A percentile compares a stretch with the other conserved stretches of the same genome.
Evolutionary conservation across 2,888 invertebrate species (phyloP).

Genomic region (Parochlus steinenii): DNA sequence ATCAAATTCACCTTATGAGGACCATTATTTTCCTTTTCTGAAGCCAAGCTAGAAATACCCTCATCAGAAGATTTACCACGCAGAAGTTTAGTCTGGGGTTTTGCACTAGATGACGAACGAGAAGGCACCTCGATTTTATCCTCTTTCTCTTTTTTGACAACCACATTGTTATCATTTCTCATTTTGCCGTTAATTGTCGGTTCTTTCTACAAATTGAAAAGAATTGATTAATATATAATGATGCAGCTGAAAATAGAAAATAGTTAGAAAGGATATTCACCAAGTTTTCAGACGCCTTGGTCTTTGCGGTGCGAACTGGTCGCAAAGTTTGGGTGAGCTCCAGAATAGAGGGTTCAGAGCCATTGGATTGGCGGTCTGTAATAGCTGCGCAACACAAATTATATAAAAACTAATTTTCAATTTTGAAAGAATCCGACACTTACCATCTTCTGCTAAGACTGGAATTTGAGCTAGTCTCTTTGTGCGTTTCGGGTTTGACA

Average conservation of each 20-base stretch:
- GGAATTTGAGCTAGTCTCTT: no score
- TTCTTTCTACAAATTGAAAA: slow-evolving; percentile 6
- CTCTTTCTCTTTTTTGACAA: slow-evolving; percentile 1
- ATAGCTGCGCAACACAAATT: no score
- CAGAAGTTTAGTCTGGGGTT: not conserved
- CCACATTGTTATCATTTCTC: slow-evolving; percentile 9
- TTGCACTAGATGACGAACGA: slow-evolving; percentile 8
- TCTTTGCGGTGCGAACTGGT: slow-evolving; percentile 6
- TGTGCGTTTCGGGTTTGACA: no score
- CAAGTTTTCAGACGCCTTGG: slow-evolving; percentile 2
- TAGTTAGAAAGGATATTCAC: slow-evolving; percentile 2
- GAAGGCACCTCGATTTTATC: not conserved
- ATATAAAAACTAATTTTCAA: no score
- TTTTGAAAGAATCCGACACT: no score
- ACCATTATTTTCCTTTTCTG: not conserved
- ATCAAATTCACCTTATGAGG: no score
- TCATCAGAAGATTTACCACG: not conserved
- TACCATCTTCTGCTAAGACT: no score
- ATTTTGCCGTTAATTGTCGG: slow-evolving; percentile 1
- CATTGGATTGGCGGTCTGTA: no score
- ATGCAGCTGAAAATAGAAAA: not conserved
- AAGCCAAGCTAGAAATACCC: slow-evolving; percentile 1
- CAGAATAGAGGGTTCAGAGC: no score
- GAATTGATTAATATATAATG: not conserved
- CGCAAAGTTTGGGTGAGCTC: no score